These are phyloP conservation scores for Pomacea maculata DNA, from an alignment of 1,140 invertebrate species.

Conservation along the genomic window DNA sequence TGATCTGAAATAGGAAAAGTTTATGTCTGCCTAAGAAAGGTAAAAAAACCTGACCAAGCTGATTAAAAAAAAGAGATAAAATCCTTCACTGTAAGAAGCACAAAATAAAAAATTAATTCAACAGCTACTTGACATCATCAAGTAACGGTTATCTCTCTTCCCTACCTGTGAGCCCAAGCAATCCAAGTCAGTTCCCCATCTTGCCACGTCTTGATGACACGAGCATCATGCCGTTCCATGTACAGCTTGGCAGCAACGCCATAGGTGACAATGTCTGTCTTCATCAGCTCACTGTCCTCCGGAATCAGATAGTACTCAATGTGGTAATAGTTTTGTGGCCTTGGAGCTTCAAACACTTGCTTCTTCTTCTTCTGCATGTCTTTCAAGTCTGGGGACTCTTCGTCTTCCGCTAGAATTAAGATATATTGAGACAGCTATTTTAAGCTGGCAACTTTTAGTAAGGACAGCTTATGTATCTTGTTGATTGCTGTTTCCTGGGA, in stretches of 20 bases:
- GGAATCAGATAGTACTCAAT: conserved; percentile 62
- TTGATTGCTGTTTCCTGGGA: too few species aligned
- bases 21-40: too few species aligned
- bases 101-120: too few species aligned
- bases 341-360: conserved; percentile 54
- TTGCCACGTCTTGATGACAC: conserved; percentile 61
- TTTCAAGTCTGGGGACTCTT: conserved; percentile 49
- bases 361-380: conserved; percentile 56
- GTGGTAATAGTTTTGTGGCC: conserved; percentile 61
- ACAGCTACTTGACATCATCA: too few species aligned
- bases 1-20: too few species aligned
- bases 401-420: conserved; percentile 44
- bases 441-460: background rate
- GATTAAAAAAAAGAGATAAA: too few species aligned
- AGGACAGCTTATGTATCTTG: too few species aligned
- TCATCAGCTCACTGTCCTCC: conserved; percentile 48
- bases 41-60: too few species aligned
- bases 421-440: conserved; percentile 9
- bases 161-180: conserved; percentile 60
- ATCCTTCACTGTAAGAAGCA: too few species aligned
- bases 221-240: conserved; percentile 55
- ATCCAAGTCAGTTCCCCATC: conserved; percentile 63
- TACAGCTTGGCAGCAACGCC: conserved; percentile 62
- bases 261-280: conserved; percentile 61
- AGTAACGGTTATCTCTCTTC: background rate